phyloP scores from a whole-genome alignment of 2,797 vertebrate genomes.

The Crocodylus rhombifer region DNA sequence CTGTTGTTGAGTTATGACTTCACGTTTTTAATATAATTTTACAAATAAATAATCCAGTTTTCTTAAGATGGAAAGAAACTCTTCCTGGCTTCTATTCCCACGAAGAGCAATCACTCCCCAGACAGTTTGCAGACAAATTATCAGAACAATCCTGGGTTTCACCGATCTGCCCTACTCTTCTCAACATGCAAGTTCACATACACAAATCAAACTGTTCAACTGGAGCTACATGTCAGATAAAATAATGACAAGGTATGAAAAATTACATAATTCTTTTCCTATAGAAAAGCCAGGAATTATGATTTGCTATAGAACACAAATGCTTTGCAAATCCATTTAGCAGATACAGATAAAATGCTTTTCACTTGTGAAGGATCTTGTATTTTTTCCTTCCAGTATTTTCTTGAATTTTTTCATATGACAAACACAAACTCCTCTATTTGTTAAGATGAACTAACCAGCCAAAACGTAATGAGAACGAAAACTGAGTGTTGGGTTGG shows the following conservation, averaged over 20 bases:
- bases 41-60: not conserved
- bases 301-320: not conserved
- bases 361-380: not conserved
- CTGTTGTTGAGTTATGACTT: conserved; percentile 11
- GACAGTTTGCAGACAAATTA: not conserved
- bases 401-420: not conserved
- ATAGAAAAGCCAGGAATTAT: not conserved
- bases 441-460: conserved; percentile 40
- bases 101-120: not conserved
- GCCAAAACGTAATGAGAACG: conserved; percentile 26
- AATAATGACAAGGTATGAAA: not conserved
- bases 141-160: not conserved
- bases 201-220: not conserved
- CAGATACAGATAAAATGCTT: not conserved
- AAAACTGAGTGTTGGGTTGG: not conserved
- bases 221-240: not conserved
- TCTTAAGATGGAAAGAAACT: not conserved
- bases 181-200: not conserved
- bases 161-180: not conserved
- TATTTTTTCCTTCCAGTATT: conserved; percentile 3
- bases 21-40: conserved; percentile 22
- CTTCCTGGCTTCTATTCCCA: not conserved
- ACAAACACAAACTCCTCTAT: conserved; percentile 4
- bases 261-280: not conserved
- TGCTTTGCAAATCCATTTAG: not conserved